These are phyloP conservation scores for Syngnathus typhle DNA, from an alignment of 2,113 vertebrate genomes.

Conservation along the genomic window DNA sequence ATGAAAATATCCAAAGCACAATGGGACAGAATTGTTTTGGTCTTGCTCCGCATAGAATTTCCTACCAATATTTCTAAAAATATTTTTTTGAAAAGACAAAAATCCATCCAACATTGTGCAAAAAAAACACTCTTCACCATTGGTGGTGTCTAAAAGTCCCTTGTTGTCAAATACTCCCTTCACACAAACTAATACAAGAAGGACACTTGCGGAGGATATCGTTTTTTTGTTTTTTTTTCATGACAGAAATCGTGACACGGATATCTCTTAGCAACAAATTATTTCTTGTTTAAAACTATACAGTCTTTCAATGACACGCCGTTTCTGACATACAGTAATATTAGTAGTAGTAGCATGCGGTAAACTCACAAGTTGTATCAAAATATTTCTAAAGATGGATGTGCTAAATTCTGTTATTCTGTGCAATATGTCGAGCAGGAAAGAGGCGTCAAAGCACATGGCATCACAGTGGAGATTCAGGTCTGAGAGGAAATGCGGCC, in stretches of 20 bases:
- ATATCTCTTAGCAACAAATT: conserved; percentile 57
- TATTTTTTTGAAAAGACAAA: background rate
- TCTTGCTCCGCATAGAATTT: background rate
- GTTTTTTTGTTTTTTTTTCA: conserved; percentile 18
- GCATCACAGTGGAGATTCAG: conserved; percentile 44
- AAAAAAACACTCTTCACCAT: background rate
- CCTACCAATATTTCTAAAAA: background rate
- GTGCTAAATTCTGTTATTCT: conserved; percentile 4
- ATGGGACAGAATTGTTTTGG: background rate
- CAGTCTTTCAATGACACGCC: conserved; percentile 44
- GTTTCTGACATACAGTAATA: conserved; percentile 29
- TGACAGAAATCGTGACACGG: conserved; percentile 35
- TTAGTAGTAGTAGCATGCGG: conserved; percentile 51
- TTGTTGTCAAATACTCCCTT: conserved; percentile 5
- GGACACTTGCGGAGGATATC: conserved; percentile 54
- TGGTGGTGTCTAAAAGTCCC: background rate
- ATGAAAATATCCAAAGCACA: background rate
- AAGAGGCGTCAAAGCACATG: conserved; percentile 30
- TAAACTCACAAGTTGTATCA: conserved; percentile 48
- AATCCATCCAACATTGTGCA: background rate
- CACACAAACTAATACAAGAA: conserved; percentile 38
- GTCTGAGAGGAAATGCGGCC: conserved; percentile 33
- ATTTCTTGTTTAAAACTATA: conserved; percentile 56
- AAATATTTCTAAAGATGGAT: conserved; percentile 38
- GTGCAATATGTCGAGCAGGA: conserved; percentile 6